phyloP scores from a whole-genome alignment of 2,888 invertebrate species.

The Agelastica alni region DNA sequence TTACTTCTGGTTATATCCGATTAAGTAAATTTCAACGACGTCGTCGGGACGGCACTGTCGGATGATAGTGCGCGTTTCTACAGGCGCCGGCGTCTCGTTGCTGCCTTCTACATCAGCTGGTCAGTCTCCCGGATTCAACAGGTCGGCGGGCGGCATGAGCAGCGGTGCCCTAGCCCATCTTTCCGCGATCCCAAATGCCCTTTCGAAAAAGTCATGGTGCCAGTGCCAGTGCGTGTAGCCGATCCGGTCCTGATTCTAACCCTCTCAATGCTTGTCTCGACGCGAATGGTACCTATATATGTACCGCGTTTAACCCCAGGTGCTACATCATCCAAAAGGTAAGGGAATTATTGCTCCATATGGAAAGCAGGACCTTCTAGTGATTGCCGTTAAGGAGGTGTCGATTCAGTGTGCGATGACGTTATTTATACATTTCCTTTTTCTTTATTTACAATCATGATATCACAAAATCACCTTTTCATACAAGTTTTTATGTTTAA shows the following conservation, averaged over 20 bases:
- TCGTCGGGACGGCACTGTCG: conserved; percentile 25
- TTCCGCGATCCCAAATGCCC: conserved; percentile 55
- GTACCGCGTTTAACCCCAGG: conserved; percentile 65
- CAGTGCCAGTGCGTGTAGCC: conserved; percentile 38
- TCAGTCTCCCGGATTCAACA: conserved; percentile 55
- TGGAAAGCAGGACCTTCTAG: conserved; percentile 8
- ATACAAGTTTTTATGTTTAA: background rate
- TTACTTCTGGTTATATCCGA: background rate
- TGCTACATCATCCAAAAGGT: conserved; percentile 71
- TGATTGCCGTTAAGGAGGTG: background rate
- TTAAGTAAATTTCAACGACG: background rate
- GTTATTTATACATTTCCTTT: no score
- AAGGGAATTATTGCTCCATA: conserved; percentile 37
- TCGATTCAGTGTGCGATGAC: background rate
- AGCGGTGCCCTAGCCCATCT: conserved; percentile 45
- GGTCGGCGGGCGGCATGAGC: conserved; percentile 59
- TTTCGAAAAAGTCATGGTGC: conserved; percentile 48
- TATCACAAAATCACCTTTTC: background rate
- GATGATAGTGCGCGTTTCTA: conserved; percentile 25
- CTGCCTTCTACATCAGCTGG: conserved; percentile 51
- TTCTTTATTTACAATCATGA: no score
- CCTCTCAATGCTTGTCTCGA: conserved; percentile 59
- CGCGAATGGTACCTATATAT: conserved; percentile 64
- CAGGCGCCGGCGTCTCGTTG: conserved; percentile 27
- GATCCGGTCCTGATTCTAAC: conserved; percentile 40